Evolutionary conservation across 2,888 invertebrate genomes (phyloP).

Genomic region (Caenorhabditis auriculariae): DNA sequence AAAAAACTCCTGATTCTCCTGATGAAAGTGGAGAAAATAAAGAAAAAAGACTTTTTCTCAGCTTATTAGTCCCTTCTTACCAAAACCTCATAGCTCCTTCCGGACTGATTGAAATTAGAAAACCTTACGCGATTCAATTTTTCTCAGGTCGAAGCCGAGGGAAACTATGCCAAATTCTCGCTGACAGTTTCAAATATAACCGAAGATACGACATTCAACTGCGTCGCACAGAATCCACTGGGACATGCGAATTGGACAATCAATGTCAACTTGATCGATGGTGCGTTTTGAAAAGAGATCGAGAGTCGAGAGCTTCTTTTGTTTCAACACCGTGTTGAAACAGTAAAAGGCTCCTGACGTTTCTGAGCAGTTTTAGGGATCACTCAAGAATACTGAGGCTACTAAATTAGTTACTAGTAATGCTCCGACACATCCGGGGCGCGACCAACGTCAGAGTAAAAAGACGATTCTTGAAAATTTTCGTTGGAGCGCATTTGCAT

Average conservation of each 20-base stretch:
- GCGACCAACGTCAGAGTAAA: no score
- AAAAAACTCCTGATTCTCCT: background rate
- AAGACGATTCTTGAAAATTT: no score
- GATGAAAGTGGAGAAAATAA: background rate
- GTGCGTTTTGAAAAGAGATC: constrained; percentile 7
- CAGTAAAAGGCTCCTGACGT: background rate
- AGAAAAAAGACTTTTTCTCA: background rate
- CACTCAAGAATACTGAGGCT: background rate
- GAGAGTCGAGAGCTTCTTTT: background rate
- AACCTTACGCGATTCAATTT: background rate
- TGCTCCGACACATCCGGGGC: no score
- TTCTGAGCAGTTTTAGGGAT: background rate
- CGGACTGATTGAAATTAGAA: background rate
- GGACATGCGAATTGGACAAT: constrained; percentile 63
- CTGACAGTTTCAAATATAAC: constrained; percentile 59
- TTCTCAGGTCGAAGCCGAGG: constrained; percentile 46
- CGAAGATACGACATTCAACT: constrained; percentile 60
- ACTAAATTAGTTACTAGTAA: background rate
- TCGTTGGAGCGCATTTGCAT: no score
- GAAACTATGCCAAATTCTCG: constrained; percentile 50
- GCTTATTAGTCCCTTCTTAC: background rate
- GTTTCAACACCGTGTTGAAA: no score
- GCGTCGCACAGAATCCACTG: constrained; percentile 60
- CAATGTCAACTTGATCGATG: constrained; percentile 46
- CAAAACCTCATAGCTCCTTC: background rate